Evolutionary conservation across 2,113 vertebrate species (phyloP).

Genomic region (Pachyramphus minor): DNA sequence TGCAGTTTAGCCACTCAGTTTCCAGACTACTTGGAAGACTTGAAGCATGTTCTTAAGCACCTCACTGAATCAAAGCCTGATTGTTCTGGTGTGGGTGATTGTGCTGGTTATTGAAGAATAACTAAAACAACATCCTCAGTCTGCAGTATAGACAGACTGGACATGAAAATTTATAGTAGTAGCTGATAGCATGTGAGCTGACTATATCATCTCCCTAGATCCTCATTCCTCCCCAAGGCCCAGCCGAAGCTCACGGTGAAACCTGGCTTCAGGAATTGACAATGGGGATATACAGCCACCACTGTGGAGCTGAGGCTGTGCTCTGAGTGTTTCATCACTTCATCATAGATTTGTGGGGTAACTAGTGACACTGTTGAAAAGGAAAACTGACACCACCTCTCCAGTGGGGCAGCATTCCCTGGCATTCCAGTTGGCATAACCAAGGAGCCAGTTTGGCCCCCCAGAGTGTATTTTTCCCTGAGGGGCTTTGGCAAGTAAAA

Average conservation of each 20-base stretch:
- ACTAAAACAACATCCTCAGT: background rate
- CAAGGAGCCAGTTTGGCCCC: background rate
- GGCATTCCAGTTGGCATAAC: background rate
- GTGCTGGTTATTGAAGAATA: slow-evolving; percentile 38
- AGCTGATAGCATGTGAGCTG: slow-evolving; percentile 59
- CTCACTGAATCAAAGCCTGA: slow-evolving; percentile 11
- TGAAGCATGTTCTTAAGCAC: background rate
- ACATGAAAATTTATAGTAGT: background rate
- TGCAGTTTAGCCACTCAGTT: background rate
- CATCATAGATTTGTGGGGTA: slow-evolving; percentile 44
- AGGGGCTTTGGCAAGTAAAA: background rate
- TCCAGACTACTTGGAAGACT: background rate
- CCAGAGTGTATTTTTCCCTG: background rate
- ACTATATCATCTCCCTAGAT: slow-evolving; percentile 48
- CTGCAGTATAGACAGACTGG: background rate
- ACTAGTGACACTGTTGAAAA: slow-evolving; percentile 23
- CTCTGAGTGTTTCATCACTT: slow-evolving; percentile 26
- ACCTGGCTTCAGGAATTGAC: slow-evolving; percentile 61
- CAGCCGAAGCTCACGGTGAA: slow-evolving; percentile 35
- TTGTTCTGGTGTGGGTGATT: slow-evolving; percentile 2
- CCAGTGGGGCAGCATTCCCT: background rate
- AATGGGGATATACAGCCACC: slow-evolving; percentile 63
- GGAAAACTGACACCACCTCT: background rate
- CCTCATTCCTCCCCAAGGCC: background rate
- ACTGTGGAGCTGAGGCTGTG: slow-evolving; percentile 27